These are phyloP conservation scores for Tor tambroides DNA, from an alignment of 2,113 vertebrate species.

Conservation along the genomic window DNA sequence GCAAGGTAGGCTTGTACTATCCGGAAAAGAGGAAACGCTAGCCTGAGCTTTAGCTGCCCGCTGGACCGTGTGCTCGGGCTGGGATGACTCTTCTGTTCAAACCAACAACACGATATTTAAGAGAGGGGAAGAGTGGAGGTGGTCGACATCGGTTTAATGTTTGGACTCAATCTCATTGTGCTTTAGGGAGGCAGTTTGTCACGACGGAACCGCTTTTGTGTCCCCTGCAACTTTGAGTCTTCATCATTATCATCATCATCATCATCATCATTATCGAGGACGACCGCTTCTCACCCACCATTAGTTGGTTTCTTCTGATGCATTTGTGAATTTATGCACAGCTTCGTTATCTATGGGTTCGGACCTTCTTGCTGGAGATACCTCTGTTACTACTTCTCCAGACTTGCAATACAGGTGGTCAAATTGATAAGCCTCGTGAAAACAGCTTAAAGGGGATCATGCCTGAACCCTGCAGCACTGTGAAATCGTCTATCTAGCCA, in stretches of 20 bases:
- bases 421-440: conserved; percentile 22
- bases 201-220: conserved; percentile 42
- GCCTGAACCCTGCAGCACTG: conserved; percentile 32
- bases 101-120: conserved; percentile 61
- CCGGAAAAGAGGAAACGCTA: conserved; percentile 24
- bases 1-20: neutral
- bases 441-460: conserved; percentile 43
- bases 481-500: neutral
- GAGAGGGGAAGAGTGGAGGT: conserved; percentile 66
- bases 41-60: conserved; percentile 47
- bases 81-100: conserved; percentile 73
- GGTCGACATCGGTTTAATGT: conserved; percentile 59
- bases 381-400: neutral
- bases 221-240: conserved; percentile 8
- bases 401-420: conserved; percentile 24
- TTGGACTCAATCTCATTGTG: conserved; percentile 68
- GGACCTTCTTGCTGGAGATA: neutral
- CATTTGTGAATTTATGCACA: neutral
- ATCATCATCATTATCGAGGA: neutral
- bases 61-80: neutral
- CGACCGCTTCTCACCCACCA: neutral
- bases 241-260: neutral
- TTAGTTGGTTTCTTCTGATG: neutral
- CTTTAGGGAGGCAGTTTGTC: conserved; percentile 66
- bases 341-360: neutral